Percentiles rank a stretch among this genome's conserved stretches.
These are phyloP conservation scores for Danionella cerebrum DNA, from an alignment of 2,113 vertebrate species.

Conservation along the genomic window DNA sequence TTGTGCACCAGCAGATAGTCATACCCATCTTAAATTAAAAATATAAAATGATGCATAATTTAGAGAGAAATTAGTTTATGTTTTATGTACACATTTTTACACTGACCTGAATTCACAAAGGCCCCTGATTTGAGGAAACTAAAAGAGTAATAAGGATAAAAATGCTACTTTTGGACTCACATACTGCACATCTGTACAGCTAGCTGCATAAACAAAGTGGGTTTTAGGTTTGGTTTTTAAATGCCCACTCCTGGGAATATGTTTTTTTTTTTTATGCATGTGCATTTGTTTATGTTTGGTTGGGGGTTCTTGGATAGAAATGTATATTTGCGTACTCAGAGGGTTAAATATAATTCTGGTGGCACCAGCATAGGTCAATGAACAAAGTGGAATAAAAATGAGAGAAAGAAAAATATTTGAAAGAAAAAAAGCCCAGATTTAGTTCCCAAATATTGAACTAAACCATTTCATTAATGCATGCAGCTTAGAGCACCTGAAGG, in stretches of 20 bases:
- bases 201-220: slow-evolving; percentile 32
- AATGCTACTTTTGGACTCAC: slow-evolving; percentile 29
- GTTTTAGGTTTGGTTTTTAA: too few relatives aligned
- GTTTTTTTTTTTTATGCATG: slow-evolving; percentile 5
- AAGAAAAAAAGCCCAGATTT: slow-evolving; percentile 86
- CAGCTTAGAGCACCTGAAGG: slow-evolving; percentile 83
- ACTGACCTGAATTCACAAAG: slow-evolving; percentile 70
- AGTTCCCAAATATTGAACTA: slow-evolving; percentile 85
- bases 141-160: slow-evolving; percentile 22
- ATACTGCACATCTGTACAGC: slow-evolving; percentile 39
- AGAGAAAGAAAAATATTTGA: slow-evolving; percentile 38
- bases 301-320: slow-evolving; percentile 75
- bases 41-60: slow-evolving; percentile 80
- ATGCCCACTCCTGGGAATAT: slow-evolving; percentile 31
- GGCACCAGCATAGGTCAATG: slow-evolving; percentile 73
- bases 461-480: slow-evolving; percentile 94
- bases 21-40: slow-evolving; percentile 74
- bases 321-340: slow-evolving; percentile 95
- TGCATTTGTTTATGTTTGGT: slow-evolving; percentile 7
- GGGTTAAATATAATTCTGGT: slow-evolving; percentile 90
- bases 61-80: slow-evolving; percentile 69
- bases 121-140: slow-evolving; percentile 64
- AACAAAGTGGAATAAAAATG: slow-evolving; percentile 9
- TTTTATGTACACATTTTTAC: slow-evolving; percentile 70
- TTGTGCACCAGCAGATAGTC: slow-evolving; percentile 74